Evolutionary conservation across 2,888 invertebrate species (phyloP).

Genomic region (Conistra vaccinii): DNA sequence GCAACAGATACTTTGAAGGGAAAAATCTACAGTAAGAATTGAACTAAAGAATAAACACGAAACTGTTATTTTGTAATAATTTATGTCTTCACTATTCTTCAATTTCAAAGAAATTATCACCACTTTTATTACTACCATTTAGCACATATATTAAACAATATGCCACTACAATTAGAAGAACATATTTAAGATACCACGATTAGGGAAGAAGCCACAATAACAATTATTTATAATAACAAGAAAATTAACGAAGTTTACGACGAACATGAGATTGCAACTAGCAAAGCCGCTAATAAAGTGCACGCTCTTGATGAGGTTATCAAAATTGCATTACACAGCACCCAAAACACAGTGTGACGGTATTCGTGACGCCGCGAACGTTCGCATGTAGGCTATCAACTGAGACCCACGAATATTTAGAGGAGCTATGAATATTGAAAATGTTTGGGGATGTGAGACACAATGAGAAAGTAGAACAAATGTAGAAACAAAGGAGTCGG

Average conservation of each 20-base stretch:
- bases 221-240: constrained; percentile 35
- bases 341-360: constrained; percentile 77
- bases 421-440: constrained; percentile 52
- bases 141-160: not conserved
- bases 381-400: constrained; percentile 62
- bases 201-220: not conserved
- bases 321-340: constrained; percentile 84
- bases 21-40: not conserved
- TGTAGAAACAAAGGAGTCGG: not conserved
- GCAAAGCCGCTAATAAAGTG: constrained; percentile 71
- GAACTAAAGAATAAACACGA: not conserved
- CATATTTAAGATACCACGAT: not conserved
- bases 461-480: constrained; percentile 8
- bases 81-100: not conserved
- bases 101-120: not conserved
- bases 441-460: constrained; percentile 18
- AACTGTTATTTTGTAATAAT: not conserved
- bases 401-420: constrained; percentile 61
- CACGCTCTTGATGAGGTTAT: constrained; percentile 78
- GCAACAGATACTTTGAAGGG: not conserved
- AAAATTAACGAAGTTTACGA: constrained; percentile 46
- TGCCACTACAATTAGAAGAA: not conserved
- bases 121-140: too few species aligned
- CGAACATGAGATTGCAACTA: constrained; percentile 60
- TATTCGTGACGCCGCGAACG: constrained; percentile 73